These are phyloP conservation scores for Lucilia cuprina DNA, from an alignment of 1,140 invertebrate species.

Conservation along the genomic window DNA sequence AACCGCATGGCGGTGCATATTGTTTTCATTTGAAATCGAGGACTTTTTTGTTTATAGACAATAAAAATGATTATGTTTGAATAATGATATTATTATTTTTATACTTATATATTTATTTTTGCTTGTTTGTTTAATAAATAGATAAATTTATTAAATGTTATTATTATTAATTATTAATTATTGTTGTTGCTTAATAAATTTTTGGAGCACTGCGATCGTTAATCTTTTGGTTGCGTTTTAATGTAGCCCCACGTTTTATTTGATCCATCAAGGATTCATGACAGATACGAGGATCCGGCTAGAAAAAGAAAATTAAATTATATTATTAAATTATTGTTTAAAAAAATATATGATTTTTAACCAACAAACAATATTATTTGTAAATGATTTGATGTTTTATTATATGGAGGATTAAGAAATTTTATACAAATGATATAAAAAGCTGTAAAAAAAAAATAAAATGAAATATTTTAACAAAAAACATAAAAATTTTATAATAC, in stretches of 20 bases:
- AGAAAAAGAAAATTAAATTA: constrained; percentile 48
- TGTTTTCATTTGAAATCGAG: constrained; percentile 22
- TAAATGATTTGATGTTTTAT: too few species aligned
- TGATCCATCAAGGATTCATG: constrained; percentile 87
- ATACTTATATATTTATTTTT: constrained; percentile 31
- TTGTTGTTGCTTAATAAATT: constrained; percentile 66
- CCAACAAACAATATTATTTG: too few species aligned
- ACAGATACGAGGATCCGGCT: constrained; percentile 75
- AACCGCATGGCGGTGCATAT: constrained; percentile 32
- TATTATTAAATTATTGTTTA: neutral
- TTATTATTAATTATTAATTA: neutral
- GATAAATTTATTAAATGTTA: neutral
- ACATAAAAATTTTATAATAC: too few species aligned
- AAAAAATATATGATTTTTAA: too few species aligned
- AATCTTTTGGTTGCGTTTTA: constrained; percentile 71
- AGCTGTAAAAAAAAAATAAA: neutral
- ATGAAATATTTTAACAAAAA: too few species aligned
- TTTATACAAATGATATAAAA: neutral
- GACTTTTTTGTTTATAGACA: constrained; percentile 21
- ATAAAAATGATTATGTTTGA: constrained; percentile 23
- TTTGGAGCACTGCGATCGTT: constrained; percentile 74
- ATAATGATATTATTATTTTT: neutral
- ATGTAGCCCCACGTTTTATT: constrained; percentile 81
- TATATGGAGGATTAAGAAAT: too few species aligned
- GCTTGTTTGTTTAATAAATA: constrained; percentile 2